A percentile compares a stretch with the other conserved stretches of the same genome.
Conservation (phyloP, 2,113 vertebrate genomes). For the Peromyscus californicus region DNA sequence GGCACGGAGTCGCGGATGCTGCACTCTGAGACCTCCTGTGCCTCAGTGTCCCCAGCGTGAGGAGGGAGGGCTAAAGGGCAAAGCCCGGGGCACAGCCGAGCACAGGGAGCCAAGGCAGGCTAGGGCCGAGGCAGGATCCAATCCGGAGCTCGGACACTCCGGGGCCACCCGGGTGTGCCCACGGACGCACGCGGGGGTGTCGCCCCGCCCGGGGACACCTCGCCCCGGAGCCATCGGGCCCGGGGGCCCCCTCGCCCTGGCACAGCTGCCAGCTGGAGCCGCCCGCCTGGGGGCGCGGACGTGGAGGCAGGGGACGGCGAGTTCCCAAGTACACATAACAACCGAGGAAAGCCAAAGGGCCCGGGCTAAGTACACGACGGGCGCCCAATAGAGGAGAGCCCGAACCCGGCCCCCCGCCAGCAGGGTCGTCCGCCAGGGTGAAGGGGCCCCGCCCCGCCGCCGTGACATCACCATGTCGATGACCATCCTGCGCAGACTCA, state of each 20-base stretch:
- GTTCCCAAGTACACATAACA: background rate
- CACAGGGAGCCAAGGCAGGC: background rate
- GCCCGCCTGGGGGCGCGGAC: background rate
- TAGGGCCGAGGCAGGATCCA: background rate
- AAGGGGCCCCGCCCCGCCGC: background rate
- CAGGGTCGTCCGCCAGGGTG: too few relatives aligned
- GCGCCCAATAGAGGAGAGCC: background rate
- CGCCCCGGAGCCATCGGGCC: background rate
- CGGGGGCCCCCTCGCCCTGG: background rate
- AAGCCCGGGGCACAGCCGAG: background rate
- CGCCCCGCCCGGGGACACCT: background rate
- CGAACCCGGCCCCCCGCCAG: too few relatives aligned
- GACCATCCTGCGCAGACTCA: slow-evolving; percentile 95
- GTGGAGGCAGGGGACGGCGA: background rate
- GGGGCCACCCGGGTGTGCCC: too few relatives aligned
- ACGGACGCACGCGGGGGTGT: background rate
- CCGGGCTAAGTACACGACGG: background rate
- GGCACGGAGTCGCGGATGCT: background rate
- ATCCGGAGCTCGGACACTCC: background rate
- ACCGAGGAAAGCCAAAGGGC: background rate
- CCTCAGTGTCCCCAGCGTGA: background rate
- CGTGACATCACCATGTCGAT: slow-evolving; percentile 93
- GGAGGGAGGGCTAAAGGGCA: too few relatives aligned
- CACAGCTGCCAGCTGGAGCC: background rate
- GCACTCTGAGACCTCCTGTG: background rate